These are phyloP conservation scores for Odontesthes bonariensis DNA, from an alignment of 2,113 vertebrate species.

Conservation along the genomic window DNA sequence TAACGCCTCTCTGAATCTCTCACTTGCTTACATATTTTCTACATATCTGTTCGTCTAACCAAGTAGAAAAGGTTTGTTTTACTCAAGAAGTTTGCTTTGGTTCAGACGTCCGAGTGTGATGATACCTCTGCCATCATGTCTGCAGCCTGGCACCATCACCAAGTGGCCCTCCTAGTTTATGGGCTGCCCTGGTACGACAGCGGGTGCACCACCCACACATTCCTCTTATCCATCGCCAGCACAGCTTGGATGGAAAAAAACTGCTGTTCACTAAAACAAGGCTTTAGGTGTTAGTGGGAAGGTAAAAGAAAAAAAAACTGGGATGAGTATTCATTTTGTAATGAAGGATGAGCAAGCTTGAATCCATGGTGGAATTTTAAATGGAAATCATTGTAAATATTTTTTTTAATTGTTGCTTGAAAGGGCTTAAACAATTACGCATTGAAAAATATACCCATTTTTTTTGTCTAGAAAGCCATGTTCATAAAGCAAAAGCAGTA, in stretches of 20 bases:
- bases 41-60: not conserved
- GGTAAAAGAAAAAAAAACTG: not conserved
- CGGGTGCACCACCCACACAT: slow-evolving; percentile 51
- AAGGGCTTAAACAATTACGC: not conserved
- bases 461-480: not conserved
- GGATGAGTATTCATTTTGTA: slow-evolving; percentile 17
- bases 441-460: slow-evolving; percentile 8
- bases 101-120: slow-evolving; percentile 20
- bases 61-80: not conserved
- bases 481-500: not conserved
- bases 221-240: slow-evolving; percentile 63
- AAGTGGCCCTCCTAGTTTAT: slow-evolving; percentile 32
- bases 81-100: not conserved
- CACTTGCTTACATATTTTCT: not conserved
- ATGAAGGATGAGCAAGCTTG: slow-evolving; percentile 28
- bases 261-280: slow-evolving; percentile 52
- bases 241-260: slow-evolving; percentile 43
- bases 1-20: not conserved
- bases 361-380: slow-evolving; percentile 7
- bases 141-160: slow-evolving; percentile 52
- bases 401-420: slow-evolving; percentile 22
- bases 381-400: slow-evolving; percentile 24
- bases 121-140: slow-evolving; percentile 35
- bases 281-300: slow-evolving; percentile 27
- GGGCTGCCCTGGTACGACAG: slow-evolving; percentile 51